Evolutionary conservation across 2,888 invertebrate genomes (phyloP).

Genomic region (Xanthia togata): DNA sequence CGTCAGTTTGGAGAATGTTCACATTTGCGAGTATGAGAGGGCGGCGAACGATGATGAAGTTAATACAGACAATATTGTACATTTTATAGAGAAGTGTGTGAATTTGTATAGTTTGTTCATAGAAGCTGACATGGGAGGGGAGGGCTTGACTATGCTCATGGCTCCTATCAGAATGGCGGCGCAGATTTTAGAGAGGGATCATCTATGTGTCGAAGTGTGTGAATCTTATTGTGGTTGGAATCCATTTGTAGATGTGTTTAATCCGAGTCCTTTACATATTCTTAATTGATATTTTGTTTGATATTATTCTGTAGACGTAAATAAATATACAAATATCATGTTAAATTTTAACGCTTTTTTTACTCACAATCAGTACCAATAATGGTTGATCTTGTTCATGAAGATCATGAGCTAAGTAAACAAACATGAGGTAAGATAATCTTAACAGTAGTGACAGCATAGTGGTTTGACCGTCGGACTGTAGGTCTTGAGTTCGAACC

Average conservation of each 20-base stretch:
- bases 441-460: too few relatives aligned
- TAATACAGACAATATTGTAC: conserved; percentile 49
- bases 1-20: conserved; percentile 71
- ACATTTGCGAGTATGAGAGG: conserved; percentile 73
- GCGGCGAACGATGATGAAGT: conserved; percentile 49
- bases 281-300: conserved; percentile 48
- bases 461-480: too few relatives aligned
- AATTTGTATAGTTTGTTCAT: conserved; percentile 75
- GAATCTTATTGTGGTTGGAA: conserved; percentile 74
- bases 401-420: not conserved
- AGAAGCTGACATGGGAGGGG: conserved; percentile 71
- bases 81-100: conserved; percentile 67
- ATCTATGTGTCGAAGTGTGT: conserved; percentile 72
- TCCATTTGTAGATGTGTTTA: conserved; percentile 75
- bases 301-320: conserved; percentile 27
- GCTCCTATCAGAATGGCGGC: conserved; percentile 64
- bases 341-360: not conserved
- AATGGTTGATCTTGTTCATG: not conserved
- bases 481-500: too few relatives aligned
- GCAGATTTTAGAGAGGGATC: conserved; percentile 64
- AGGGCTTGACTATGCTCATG: conserved; percentile 68
- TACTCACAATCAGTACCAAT: not conserved
- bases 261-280: conserved; percentile 75
- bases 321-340: conserved; percentile 47
- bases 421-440: too few relatives aligned